Conservation (phyloP, 37 sponge, comb jelly and placozoan species). For the Theonella swinhoei region DNA sequence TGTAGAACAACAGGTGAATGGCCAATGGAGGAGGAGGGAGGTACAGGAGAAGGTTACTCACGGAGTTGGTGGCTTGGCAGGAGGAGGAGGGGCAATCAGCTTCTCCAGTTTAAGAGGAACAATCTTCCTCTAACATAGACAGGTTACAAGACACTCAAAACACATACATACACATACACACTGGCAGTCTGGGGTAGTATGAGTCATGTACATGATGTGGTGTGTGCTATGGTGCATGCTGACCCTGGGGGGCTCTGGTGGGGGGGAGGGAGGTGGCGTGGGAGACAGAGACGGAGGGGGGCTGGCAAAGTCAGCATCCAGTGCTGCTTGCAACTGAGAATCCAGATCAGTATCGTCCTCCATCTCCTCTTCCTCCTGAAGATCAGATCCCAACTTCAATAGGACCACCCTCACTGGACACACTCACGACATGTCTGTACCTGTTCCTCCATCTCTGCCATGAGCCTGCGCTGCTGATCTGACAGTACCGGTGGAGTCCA, state of each 20-base stretch:
- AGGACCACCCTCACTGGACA: no score
- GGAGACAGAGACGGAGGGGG: conserved; percentile 54
- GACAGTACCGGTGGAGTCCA: conserved; percentile 59
- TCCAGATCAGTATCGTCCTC: conserved; percentile 54
- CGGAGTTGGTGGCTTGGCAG: conserved; percentile 54
- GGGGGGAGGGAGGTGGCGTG: conserved; percentile 70
- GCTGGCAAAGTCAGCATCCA: conserved; percentile 21
- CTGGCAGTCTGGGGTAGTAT: no score
- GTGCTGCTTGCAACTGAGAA: conserved; percentile 52
- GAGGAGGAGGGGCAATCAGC: conserved; percentile 63
- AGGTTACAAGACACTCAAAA: no score
- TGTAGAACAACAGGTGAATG: not conserved
- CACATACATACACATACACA: no score
- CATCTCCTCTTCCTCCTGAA: conserved; percentile 28
- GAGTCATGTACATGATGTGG: no score
- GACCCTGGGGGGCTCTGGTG: not conserved
- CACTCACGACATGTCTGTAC: no score
- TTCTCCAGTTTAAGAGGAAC: conserved; percentile 65
- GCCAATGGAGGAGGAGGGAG: not conserved
- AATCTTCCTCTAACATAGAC: conserved; percentile 17
- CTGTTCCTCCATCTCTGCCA: conserved; percentile 47
- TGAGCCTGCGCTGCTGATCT: conserved; percentile 36
- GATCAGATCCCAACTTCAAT: no score
- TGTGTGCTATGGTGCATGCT: not conserved
- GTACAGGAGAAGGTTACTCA: not conserved